phyloP scores from a whole-genome alignment of 64 coral and sea anemone genomes.

The Acropora tenuis region DNA sequence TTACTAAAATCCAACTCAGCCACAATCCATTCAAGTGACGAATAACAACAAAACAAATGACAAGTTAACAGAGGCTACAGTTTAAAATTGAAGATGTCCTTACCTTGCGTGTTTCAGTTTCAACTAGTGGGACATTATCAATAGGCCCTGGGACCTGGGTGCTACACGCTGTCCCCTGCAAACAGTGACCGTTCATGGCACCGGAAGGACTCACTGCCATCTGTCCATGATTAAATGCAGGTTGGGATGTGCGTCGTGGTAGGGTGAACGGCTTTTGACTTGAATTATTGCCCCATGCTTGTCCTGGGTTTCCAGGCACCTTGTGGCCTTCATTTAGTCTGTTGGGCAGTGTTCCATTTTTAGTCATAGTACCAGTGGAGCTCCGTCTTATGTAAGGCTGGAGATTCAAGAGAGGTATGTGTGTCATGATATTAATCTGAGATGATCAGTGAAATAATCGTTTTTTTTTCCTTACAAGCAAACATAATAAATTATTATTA shows the following conservation, averaged over 20 bases:
- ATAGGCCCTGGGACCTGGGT: slow-evolving; percentile 76
- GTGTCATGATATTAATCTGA: no score
- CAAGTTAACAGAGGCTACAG: not conserved
- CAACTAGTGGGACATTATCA: slow-evolving; percentile 87
- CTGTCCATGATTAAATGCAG: slow-evolving; percentile 25
- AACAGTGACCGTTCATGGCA: slow-evolving; percentile 80
- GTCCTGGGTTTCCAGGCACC: slow-evolving; percentile 49
- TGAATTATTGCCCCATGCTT: slow-evolving; percentile 60
- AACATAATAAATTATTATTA: no score
- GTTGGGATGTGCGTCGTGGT: slow-evolving; percentile 75
- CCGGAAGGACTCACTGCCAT: slow-evolving; percentile 41
- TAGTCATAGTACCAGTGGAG: slow-evolving; percentile 84
- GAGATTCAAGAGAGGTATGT: not conserved
- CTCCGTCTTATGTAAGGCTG: slow-evolving; percentile 78
- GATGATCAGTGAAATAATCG: no score
- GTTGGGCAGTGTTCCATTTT: slow-evolving; percentile 78
- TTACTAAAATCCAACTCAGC: no score
- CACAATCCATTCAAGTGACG: no score
- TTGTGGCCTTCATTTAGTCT: slow-evolving; percentile 64
- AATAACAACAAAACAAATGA: not conserved
- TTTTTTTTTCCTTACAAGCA: no score
- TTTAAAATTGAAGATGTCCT: not conserved
- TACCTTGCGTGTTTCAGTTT: slow-evolving; percentile 93
- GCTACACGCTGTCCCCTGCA: not conserved
- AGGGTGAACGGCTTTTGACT: slow-evolving; percentile 40